A percentile compares a stretch with the other conserved stretches of the same genome.
phyloP scores from a whole-genome alignment of 2,888 invertebrate species.

The Euspilapteryx auroguttella region DNA sequence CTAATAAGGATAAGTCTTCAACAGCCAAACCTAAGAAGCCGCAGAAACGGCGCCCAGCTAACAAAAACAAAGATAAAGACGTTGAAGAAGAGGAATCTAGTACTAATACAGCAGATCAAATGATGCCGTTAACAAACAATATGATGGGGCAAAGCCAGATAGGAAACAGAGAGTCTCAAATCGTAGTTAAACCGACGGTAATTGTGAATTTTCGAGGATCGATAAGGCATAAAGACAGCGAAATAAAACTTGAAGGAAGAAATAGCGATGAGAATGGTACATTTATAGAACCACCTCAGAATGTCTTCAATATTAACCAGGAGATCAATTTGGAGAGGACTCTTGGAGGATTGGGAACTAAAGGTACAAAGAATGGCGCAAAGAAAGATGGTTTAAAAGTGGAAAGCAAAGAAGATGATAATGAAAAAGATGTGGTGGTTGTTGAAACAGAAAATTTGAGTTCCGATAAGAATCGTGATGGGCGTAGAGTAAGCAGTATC shows the following conservation, averaged over 20 bases:
- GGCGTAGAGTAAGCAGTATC: conserved; percentile 21
- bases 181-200: conserved; percentile 46
- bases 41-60: conserved; percentile 14
- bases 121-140: conserved; percentile 25
- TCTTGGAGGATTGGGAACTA: conserved; percentile 9
- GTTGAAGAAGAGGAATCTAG: conserved; percentile 12
- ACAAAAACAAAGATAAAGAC: conserved; percentile 14
- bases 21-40: conserved; percentile 25
- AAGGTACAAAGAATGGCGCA: conserved; percentile 12
- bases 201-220: conserved; percentile 46
- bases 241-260: conserved; percentile 29
- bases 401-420: conserved; percentile 13
- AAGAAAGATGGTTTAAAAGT: conserved; percentile 21
- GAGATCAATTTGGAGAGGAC: conserved; percentile 35
- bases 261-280: conserved; percentile 16
- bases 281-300: conserved; percentile 19
- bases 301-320: conserved; percentile 47
- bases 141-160: conserved; percentile 50
- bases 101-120: conserved; percentile 10
- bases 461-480: conserved; percentile 14
- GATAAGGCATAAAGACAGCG: conserved; percentile 35
- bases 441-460: conserved; percentile 26
- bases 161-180: conserved; percentile 46
- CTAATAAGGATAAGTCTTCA: conserved; percentile 18
- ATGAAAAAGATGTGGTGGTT: conserved; percentile 32